These are phyloP conservation scores for Acleris sparsana DNA, from an alignment of 2,888 invertebrate species.

Conservation along the genomic window DNA sequence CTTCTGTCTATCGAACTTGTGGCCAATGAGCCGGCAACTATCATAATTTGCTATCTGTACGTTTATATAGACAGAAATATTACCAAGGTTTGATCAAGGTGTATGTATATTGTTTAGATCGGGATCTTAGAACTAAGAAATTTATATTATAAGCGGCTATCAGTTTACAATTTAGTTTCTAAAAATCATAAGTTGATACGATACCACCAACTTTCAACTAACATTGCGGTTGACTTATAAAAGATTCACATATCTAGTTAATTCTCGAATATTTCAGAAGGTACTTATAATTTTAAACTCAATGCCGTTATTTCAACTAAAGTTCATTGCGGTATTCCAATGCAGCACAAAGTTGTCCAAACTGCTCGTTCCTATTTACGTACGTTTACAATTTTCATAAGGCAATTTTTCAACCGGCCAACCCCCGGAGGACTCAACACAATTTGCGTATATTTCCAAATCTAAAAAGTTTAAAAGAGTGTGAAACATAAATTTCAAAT, in stretches of 20 bases:
- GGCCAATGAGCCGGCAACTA: slow-evolving; percentile 7
- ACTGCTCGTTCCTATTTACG: slow-evolving; percentile 8
- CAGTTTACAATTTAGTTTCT: no score
- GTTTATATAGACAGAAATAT: not conserved
- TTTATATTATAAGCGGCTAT: no score
- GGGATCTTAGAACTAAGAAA: no score
- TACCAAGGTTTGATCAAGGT: not conserved
- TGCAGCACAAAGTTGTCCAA: slow-evolving; percentile 13
- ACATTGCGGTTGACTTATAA: no score
- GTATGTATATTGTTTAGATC: no score
- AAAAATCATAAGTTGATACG: no score
- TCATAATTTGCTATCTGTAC: not conserved
- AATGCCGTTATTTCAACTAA: slow-evolving; percentile 8
- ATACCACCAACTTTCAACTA: no score
- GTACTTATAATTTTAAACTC: slow-evolving; percentile 5
- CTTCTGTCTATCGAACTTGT: not conserved
- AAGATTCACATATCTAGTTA: no score
- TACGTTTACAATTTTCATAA: slow-evolving; percentile 15
- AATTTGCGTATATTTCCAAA: slow-evolving; percentile 31
- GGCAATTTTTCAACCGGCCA: slow-evolving; percentile 28
- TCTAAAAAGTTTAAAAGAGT: slow-evolving; percentile 53
- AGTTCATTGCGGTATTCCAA: slow-evolving; percentile 14
- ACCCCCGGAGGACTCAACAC: slow-evolving; percentile 22
- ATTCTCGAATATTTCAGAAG: no score
- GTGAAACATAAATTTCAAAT: slow-evolving; percentile 69